Evolutionary conservation across 2,113 vertebrate genomes (phyloP).

Genomic region (Pelusios castaneus): DNA sequence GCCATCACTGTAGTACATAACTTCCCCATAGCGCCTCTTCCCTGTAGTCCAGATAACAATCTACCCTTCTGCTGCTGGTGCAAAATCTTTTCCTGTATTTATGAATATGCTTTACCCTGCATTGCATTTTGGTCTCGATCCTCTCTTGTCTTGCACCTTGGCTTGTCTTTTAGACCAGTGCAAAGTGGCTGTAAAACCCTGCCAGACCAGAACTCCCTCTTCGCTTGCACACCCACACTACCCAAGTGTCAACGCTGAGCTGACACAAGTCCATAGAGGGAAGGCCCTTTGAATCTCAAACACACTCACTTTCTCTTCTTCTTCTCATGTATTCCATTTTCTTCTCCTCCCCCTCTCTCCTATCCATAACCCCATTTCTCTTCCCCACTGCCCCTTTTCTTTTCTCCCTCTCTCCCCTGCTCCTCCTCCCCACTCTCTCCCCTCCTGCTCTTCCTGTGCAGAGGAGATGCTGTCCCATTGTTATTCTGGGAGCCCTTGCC

Average conservation of each 20-base stretch:
- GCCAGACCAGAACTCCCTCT: not conserved
- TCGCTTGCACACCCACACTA: rapidly evolving
- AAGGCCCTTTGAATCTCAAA: not conserved
- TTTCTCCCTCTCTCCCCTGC: not conserved
- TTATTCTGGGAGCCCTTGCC: not conserved
- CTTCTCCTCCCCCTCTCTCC: not conserved
- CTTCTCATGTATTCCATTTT: not conserved
- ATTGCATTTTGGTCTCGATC: not conserved
- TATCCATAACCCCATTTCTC: not conserved
- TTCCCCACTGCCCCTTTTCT: not conserved
- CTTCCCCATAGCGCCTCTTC: not conserved
- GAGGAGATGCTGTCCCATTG: not conserved
- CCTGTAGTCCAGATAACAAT: not conserved
- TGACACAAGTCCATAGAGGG: rapidly evolving
- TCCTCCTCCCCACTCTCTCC: not conserved
- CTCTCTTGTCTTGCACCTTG: not conserved
- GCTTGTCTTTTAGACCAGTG: not conserved
- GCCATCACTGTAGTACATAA: not conserved
- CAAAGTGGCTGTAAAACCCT: not conserved
- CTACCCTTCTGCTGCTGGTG: not conserved
- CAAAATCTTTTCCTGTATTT: not conserved
- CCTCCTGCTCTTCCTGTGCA: not conserved
- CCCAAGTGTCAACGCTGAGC: rapidly evolving
- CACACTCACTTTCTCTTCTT: not conserved
- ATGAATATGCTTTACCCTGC: not conserved